Conservation (phyloP, 2,113 vertebrate genomes). For the Promerops cafer region DNA sequence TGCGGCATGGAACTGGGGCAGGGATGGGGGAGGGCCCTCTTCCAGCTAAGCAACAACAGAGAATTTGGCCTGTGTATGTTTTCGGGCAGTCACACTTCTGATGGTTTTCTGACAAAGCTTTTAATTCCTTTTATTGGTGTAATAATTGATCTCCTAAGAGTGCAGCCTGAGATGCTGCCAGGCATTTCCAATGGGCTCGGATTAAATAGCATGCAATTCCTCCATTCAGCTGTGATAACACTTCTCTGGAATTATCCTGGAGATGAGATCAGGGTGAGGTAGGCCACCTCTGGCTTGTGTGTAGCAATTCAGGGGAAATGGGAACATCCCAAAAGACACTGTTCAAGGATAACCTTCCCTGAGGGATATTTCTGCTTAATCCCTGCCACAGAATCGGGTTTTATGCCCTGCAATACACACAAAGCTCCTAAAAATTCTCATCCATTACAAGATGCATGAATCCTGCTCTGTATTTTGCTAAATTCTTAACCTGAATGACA, state of each 20-base stretch:
- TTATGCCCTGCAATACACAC: not conserved
- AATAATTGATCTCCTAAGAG: constrained; percentile 27
- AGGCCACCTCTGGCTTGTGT: not conserved
- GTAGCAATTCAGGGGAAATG: not conserved
- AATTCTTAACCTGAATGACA: not conserved
- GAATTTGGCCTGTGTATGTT: not conserved
- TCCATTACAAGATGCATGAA: not conserved
- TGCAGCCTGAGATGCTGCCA: not conserved
- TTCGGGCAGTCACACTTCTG: not conserved
- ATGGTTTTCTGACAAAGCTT: not conserved
- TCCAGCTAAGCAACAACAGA: not conserved
- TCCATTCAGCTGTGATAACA: not conserved
- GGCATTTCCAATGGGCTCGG: not conserved
- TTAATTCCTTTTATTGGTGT: constrained; percentile 29
- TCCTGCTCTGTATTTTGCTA: not conserved
- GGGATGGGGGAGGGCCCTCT: not conserved
- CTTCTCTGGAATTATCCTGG: not conserved
- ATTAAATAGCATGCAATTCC: not conserved
- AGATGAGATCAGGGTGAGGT: not conserved
- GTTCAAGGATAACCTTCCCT: not conserved
- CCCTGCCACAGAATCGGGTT: not conserved
- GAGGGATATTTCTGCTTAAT: not conserved
- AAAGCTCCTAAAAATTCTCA: not conserved
- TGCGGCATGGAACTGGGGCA: fast-evolving
- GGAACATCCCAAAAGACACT: not conserved